Base-by-base conservation (phyloP, 1,140 invertebrate species). In the Drosophila trapezifrons region DNA sequence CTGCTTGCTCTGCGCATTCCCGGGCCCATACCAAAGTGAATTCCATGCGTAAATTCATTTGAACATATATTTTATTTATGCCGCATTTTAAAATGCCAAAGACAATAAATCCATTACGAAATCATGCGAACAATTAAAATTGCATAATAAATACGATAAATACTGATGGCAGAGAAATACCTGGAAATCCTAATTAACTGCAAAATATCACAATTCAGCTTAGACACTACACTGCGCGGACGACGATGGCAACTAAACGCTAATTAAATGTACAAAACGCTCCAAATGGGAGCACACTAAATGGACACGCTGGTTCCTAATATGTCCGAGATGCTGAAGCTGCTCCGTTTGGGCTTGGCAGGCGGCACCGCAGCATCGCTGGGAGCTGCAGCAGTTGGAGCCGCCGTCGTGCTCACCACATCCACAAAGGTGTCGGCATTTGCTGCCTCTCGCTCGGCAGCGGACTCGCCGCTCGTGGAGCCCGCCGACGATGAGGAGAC, bases 111-210 rank as follows among this genome's bases (percentile, higher is more conserved):
- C 73, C 83, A 87, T 87, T 87, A 87, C 76, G 76, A 87, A 87
- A 89, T 89, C 79, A 83, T 89, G 72, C 72, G 78, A 83, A 84
- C 83, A 87, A 87, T 87, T 89, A 83, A 89, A 87, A 87, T 87
- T 89, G 80, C 84, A 87, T 87, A 87, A 87, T 89, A 89, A 87
- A 89, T 86, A 86, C 82, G 79, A 87, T 89, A 87, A 87, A 87
- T 87, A 87, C 83, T 87, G 84, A 73, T 70, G 84, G 76, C 70
- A n/a, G 51, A 37, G 51, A 89, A 80, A 83, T 87, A 87, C 83
- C 84, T 87, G 83, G 83, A 87, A 87, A 89, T 89, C 83, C 86
- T 87, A 89, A 89, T 87, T 89, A 87, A 89, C 83, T 87, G 83
- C 83, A 87, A 87, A 87, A 87, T 87, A 87, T 87, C 83, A 87